A percentile compares a stretch with the other conserved stretches of the same genome.
phyloP scores from a whole-genome alignment of 2,113 vertebrate genomes.

The Copsychus sechellarum region DNA sequence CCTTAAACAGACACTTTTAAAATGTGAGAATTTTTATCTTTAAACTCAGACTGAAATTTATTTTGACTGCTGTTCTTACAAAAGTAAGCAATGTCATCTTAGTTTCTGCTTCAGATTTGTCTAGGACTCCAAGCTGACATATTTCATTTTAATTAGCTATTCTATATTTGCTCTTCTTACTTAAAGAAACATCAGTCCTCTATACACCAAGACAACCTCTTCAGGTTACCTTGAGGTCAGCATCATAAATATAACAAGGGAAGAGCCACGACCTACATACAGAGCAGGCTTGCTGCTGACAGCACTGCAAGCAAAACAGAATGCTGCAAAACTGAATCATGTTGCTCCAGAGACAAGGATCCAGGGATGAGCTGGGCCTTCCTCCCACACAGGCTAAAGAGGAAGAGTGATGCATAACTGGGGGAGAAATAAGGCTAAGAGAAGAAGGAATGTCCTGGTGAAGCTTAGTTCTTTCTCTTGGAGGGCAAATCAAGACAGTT shows the following conservation, averaged over 20 bases:
- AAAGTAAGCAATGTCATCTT: conserved; percentile 32
- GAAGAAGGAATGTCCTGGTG: neutral
- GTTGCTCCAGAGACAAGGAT: neutral
- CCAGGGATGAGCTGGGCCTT: neutral
- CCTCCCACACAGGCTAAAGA: neutral
- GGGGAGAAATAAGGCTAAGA: neutral
- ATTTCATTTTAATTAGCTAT: conserved; percentile 50
- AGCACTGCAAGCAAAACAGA: neutral
- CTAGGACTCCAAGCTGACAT: conserved; percentile 2
- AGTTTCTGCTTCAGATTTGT: conserved; percentile 31
- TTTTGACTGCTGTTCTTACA: conserved; percentile 7
- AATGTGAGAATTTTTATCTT: neutral
- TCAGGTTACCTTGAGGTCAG: conserved; percentile 27
- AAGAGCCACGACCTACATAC: neutral
- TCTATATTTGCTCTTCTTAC: conserved; percentile 12
- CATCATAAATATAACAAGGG: neutral
- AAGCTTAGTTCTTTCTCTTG: neutral
- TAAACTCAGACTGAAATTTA: neutral
- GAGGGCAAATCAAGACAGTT: neutral
- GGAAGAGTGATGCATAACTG: neutral
- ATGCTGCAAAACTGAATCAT: neutral
- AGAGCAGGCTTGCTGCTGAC: neutral
- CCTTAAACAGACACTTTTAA: neutral
- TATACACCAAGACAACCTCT: neutral
- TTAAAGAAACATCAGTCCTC: conserved; percentile 17